These are phyloP conservation scores for Ichneumoninae sp. DNA, from an alignment of 2,888 invertebrate species.

Conservation along the genomic window DNA sequence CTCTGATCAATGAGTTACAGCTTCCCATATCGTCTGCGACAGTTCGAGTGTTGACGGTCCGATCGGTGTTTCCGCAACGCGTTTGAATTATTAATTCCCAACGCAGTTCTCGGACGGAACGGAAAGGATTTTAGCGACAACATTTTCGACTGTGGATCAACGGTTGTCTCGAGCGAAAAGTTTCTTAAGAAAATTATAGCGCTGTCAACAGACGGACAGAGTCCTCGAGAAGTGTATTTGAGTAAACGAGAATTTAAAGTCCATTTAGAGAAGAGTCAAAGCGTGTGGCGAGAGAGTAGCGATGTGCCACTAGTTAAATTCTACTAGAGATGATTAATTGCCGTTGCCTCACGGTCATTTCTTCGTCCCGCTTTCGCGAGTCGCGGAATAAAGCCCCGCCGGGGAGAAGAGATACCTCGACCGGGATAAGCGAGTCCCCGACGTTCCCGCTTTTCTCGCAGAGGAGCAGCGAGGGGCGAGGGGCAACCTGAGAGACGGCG, in stretches of 20 bases:
- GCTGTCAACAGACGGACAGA: background rate
- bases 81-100: conserved; percentile 14
- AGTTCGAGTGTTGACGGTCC: background rate
- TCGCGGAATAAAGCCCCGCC: conserved; percentile 54
- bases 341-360: conserved; percentile 63
- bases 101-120: background rate
- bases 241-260: conserved; percentile 53
- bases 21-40: background rate
- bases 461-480: conserved; percentile 27
- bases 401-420: conserved; percentile 47
- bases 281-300: conserved; percentile 28
- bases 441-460: conserved; percentile 32
- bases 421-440: conserved; percentile 63
- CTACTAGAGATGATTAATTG: conserved; percentile 69
- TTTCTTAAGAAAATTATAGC: conserved; percentile 40
- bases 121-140: background rate
- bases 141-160: background rate
- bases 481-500: conserved; percentile 18
- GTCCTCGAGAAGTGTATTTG: background rate
- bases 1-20: background rate
- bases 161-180: background rate
- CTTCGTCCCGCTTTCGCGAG: conserved; percentile 52
- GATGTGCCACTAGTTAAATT: conserved; percentile 62
- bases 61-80: background rate
- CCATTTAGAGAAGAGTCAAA: conserved; percentile 35